Evolutionary conservation across 2,888 invertebrate genomes (phyloP).

Genomic region (Anodontia alba): DNA sequence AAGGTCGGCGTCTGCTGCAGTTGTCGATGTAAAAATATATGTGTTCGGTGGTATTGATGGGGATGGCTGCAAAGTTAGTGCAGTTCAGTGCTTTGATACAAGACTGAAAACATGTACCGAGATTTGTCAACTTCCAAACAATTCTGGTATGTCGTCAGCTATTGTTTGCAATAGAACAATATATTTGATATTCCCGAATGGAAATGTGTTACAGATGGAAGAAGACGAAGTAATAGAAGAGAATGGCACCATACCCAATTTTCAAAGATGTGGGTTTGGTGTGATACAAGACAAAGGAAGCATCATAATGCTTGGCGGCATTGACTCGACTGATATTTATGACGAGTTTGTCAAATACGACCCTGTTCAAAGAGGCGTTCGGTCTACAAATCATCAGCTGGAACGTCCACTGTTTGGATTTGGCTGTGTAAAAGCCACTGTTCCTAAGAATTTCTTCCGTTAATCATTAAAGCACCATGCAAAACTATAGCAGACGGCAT

Average conservation of each 20-base stretch:
- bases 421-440: slow-evolving; percentile 58
- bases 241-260: slow-evolving; percentile 48
- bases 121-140: slow-evolving; percentile 50
- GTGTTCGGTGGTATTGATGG: slow-evolving; percentile 66
- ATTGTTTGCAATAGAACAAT: slow-evolving; percentile 41
- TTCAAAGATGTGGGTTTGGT: slow-evolving; percentile 64
- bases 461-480: too few species aligned
- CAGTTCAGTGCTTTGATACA: slow-evolving; percentile 68
- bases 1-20: slow-evolving; percentile 63
- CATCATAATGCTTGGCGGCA: slow-evolving; percentile 61
- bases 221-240: slow-evolving; percentile 34
- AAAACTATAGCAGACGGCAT: too few species aligned
- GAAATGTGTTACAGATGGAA: slow-evolving; percentile 53
- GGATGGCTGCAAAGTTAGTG: slow-evolving; percentile 45
- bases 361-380: slow-evolving; percentile 17
- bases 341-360: slow-evolving; percentile 52
- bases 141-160: slow-evolving; percentile 39
- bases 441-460: slow-evolving; percentile 24
- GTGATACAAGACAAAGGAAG: slow-evolving; percentile 49
- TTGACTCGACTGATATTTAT: slow-evolving; percentile 48
- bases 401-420: slow-evolving; percentile 53
- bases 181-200: slow-evolving; percentile 62
- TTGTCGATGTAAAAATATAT: slow-evolving; percentile 64
- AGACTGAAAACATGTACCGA: slow-evolving; percentile 48
- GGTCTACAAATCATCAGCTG: slow-evolving; percentile 31